Percentiles rank a stretch among this genome's conserved stretches.
Evolutionary conservation across 1,140 invertebrate genomes (phyloP).

Genomic region (Sitodiplosis mosellana): DNA sequence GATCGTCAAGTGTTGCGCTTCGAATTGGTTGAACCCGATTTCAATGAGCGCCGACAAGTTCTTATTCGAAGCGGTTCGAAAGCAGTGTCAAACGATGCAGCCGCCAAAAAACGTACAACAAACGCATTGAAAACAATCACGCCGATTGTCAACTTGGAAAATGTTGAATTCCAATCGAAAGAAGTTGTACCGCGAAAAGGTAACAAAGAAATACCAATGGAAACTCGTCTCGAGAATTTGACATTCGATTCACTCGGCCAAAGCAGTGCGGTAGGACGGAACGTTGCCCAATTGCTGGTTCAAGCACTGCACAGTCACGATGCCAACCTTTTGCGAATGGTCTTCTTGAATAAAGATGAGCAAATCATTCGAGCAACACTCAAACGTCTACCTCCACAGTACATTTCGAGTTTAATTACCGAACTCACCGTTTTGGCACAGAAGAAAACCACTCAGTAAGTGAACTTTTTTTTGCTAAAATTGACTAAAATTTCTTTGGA

Average conservation of each 20-base stretch:
- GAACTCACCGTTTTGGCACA: constrained; percentile 40
- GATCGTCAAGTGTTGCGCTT: constrained; percentile 33
- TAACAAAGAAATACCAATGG: constrained; percentile 48
- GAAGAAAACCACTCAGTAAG: constrained; percentile 38
- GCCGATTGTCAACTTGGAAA: constrained; percentile 25
- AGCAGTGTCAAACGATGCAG: constrained; percentile 16
- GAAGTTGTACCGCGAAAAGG: constrained; percentile 26
- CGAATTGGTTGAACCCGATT: constrained; percentile 34
- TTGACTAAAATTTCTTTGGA: neutral
- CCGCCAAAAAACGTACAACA: constrained; percentile 7
- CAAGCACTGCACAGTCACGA: constrained; percentile 65
- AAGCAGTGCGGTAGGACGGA: constrained; percentile 34
- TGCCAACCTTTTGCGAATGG: constrained; percentile 33
- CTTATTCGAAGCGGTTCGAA: constrained; percentile 32
- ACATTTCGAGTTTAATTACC: constrained; percentile 36
- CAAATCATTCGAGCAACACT: constrained; percentile 38
- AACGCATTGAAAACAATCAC: constrained; percentile 27
- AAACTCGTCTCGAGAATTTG: constrained; percentile 52
- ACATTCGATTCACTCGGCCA: constrained; percentile 22
- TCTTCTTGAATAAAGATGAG: constrained; percentile 34
- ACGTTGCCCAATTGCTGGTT: constrained; percentile 51
- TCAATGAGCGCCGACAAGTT: constrained; percentile 32
- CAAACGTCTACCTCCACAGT: constrained; percentile 37
- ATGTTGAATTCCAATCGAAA: constrained; percentile 18
- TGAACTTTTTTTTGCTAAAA: constrained; percentile 5